Evolutionary conservation across 1,140 invertebrate species (phyloP), one percentile per base, ranked within the genome.

Genomic region (Atta cephalotes): DNA sequence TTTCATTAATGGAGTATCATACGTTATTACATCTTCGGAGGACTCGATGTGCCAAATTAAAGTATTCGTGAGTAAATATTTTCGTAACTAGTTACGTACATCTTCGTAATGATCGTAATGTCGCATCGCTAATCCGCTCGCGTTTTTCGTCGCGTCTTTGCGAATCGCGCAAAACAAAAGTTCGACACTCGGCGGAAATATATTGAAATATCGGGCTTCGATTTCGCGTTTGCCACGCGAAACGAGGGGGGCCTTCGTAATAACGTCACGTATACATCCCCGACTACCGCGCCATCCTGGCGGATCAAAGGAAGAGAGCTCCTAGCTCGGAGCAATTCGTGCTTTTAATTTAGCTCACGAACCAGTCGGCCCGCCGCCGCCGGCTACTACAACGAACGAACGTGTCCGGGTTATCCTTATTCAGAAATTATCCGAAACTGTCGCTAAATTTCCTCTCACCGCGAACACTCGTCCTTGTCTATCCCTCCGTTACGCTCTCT

Each of bases 311-410:
- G 84, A 92, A 93, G 91, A 92, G 91, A 86, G 86, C 84, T 81
- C 68, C 58, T 74, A 88, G 90, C 90, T 87, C 77, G 78, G 86
- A 88, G 92, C 92, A 89, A 93, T 93, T 93, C 91, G 93, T 94
- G 92, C 92, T 94, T 94, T 93, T 94, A 94, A 94, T 94, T 95
- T 95, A 94, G 88, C 92, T 94, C 93, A 92, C 91, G 92, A 91
- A 92, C 92, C 92, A 89, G 88, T 87, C 90, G 90, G 79, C 90
- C 84, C 70, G 56, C 80, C 70, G 70, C 80, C 80, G 80, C 74
- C 79, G 89, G 89, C 78, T 72, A 78, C 90, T 72, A 66, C 68
- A 81, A 66, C 77, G 65, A 81, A 77, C 88, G 89, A 87, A 91
- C 90, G 90, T 91, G 90, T 87, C 74, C 70, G 74, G 68, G 86